phyloP scores from a whole-genome alignment of 2,113 vertebrate species.

The Cinclus mexicanus region DNA sequence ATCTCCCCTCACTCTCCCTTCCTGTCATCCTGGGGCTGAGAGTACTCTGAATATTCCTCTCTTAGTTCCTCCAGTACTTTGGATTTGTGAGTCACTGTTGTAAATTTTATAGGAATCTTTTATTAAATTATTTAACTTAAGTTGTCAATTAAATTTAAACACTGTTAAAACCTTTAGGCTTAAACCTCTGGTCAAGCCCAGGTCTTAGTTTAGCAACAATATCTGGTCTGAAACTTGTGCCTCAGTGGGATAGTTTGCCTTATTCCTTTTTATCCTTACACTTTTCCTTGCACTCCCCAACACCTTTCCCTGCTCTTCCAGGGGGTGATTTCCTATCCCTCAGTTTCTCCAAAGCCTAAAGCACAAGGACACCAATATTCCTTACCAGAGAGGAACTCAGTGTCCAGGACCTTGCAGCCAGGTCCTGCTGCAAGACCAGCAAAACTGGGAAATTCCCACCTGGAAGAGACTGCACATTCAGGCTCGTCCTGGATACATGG shows the following conservation, averaged over 20 bases:
- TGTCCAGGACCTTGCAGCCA: background rate
- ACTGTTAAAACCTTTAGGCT: background rate
- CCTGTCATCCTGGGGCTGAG: background rate
- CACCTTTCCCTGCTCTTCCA: background rate
- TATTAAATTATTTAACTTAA: background rate
- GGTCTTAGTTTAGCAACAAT: background rate
- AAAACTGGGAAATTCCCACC: background rate
- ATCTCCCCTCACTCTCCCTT: background rate
- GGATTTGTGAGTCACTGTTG: background rate
- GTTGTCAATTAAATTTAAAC: background rate
- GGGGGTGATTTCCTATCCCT: background rate
- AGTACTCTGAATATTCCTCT: background rate
- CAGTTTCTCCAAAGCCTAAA: background rate
- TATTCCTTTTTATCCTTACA: background rate
- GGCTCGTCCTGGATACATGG: accelerated
- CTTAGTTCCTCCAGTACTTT: background rate
- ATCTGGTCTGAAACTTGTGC: background rate
- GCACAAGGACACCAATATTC: no score
- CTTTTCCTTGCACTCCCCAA: background rate
- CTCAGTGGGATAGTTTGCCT: background rate
- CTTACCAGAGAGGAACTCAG: background rate
- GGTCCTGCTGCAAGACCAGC: background rate
- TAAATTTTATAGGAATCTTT: background rate
- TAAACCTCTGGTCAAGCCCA: background rate
- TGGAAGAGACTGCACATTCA: background rate